Evolutionary conservation across 2,888 invertebrate species (phyloP), one percentile per base, ranked within the genome.

Genomic region (Pollenia amentaria): DNA sequence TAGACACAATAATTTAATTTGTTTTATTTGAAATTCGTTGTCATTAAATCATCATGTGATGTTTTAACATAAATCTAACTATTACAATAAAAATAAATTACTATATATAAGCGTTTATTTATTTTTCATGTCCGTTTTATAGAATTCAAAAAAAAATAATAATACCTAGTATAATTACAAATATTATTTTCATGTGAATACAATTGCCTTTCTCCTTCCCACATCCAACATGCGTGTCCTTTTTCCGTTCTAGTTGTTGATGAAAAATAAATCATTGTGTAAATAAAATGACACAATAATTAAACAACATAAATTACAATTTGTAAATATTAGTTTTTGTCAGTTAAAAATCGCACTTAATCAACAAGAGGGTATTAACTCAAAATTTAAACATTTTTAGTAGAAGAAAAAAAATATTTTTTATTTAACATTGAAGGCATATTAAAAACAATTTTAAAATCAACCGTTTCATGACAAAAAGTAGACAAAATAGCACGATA

Each of bases 301-400:
- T 51, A 51, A 75, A 48, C 14, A 64, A n/a, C 18, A 64, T 51
- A 42, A 75, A 62, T 18, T 40, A 38, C 42, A 75, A 75, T 18
- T 75, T 38, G 9, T 10, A 14, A 42, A 18, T 60, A 40, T n/a
- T 60, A 38, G 38, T 60, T 40, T 14, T 60, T 60, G 21, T 29
- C 29, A 12, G n/a, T 29, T 6, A 29, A 3, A 29, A n/a, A n/a
- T n/a, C n/a, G n/a, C n/a, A n/a, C n/a, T n/a, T n/a, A n/a, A n/a
- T n/a, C n/a, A n/a, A n/a, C n/a, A n/a, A n/a, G n/a, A n/a, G n/a
- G n/a, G n/a, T n/a, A n/a, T n/a, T n/a, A n/a, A n/a, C n/a, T n/a
- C n/a, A n/a, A n/a, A n/a, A n/a, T n/a, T n/a, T n/a, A n/a, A n/a
- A n/a, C n/a, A n/a, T n/a, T n/a, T n/a, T n/a, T n/a, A n/a, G n/a